Conservation (phyloP, 2,113 vertebrate genomes). For the Semicossyphus pulcher region DNA sequence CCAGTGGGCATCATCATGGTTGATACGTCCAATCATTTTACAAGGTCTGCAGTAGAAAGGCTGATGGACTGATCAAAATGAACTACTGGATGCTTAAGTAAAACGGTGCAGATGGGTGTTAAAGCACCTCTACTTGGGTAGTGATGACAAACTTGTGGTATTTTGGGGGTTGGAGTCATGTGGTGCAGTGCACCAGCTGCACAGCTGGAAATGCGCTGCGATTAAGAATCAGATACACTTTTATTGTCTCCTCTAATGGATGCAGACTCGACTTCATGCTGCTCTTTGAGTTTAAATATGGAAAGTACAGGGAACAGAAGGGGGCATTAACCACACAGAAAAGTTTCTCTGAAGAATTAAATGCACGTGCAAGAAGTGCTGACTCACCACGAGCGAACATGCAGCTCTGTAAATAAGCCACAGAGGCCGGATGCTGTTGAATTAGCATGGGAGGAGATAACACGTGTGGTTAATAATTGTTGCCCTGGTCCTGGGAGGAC, state of each 20-base stretch:
- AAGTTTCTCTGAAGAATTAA: constrained; percentile 28
- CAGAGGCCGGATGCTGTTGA: constrained; percentile 40
- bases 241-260: constrained; percentile 15
- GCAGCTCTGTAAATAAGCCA: constrained; percentile 53
- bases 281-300: constrained; percentile 38
- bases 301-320: constrained; percentile 7
- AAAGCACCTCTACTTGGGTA: constrained; percentile 26
- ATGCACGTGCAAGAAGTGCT: constrained; percentile 33
- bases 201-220: constrained; percentile 33
- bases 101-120: constrained; percentile 25
- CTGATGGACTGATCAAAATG: constrained; percentile 11
- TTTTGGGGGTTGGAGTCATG: constrained; percentile 40
- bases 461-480: constrained; percentile 62
- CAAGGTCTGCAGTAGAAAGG: background rate
- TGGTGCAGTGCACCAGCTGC: constrained; percentile 35
- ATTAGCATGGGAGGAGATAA: constrained; percentile 61
- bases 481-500: constrained; percentile 51
- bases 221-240: constrained; percentile 40
- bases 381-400: constrained; percentile 40
- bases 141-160: constrained; percentile 46
- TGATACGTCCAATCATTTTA: background rate
- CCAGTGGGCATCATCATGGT: background rate
- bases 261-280: constrained; percentile 11
- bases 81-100: background rate
- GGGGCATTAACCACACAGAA: constrained; percentile 10